Evolutionary conservation across 2,888 invertebrate genomes (phyloP), one percentile per base, ranked within the genome.

Genomic region (Epicampocera succincta): DNA sequence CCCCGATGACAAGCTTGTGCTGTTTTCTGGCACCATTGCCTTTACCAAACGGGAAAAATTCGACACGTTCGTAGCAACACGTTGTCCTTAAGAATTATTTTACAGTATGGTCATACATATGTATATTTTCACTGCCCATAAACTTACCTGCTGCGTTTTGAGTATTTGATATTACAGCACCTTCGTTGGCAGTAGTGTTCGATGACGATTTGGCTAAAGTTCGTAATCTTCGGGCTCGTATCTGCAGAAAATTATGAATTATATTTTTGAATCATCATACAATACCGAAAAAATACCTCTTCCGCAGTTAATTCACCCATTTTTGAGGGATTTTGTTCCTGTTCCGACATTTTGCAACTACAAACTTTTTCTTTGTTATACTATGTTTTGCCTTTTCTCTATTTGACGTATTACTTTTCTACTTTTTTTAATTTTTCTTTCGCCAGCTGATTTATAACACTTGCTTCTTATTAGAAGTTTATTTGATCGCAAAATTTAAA

Each of bases 231-330:
- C 90, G 87, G 2, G 88, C 90, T 15, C 90, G 87, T 58, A 90
- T 90, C 90, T 91, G 90, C 90, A 90, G 89, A 29, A 17, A 63
- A 56, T 52, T 17, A 42, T 60, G 2, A 21, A n/a, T 58, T 90
- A 90, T 89, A 21, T 33, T 19, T 21, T 9, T 29, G 8, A 11
- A 5, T 21, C 38, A 56, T 48, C 9, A 65, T 60, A 69, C n/a
- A 29, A 44, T 11, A 42, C 38, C 13, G 4, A n/a, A 79, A 84
- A 84, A 92, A 94, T 94, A 96, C 97, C 95, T 97, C 97, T 92
- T 97, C 97, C 91, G 95, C 96, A 90, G 95, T 95, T 87, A 97
- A 92, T 93, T 97, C 96, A 71, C 80, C 84, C 71, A 85, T 80
- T 79, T 84, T 84, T 40, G 80, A 19, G 12, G 15, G 46, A 75